Evolutionary conservation across 2,797 vertebrate species (phyloP).

Genomic region (Propithecus deckenii): DNA sequence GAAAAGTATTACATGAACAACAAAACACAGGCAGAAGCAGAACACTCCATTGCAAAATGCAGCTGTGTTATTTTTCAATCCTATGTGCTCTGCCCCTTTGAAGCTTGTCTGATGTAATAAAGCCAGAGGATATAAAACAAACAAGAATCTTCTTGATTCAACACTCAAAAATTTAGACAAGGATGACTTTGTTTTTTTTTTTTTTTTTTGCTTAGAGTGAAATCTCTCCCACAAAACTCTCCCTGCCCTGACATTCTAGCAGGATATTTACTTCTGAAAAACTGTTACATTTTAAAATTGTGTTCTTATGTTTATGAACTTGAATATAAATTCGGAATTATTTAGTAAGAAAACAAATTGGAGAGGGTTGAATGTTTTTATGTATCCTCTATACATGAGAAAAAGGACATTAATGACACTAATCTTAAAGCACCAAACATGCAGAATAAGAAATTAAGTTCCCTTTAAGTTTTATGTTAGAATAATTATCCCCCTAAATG

Average conservation of each 20-base stretch:
- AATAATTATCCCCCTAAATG: slow-evolving; percentile 86
- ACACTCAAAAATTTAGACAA: slow-evolving; percentile 83
- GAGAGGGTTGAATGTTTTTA: slow-evolving; percentile 81
- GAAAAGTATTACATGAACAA: slow-evolving; percentile 90
- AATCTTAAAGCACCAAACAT: slow-evolving; percentile 85
- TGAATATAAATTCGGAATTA: slow-evolving; percentile 78
- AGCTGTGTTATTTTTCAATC: slow-evolving; percentile 86
- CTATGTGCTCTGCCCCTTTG: slow-evolving; percentile 84
- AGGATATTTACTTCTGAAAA: slow-evolving; percentile 61
- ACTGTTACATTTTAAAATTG: slow-evolving; percentile 56
- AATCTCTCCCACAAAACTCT: slow-evolving; percentile 35
- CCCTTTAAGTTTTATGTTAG: slow-evolving; percentile 87
- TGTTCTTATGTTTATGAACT: slow-evolving; percentile 76
- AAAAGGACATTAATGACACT: slow-evolving; percentile 84
- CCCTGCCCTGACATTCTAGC: background rate
- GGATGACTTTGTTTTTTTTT: slow-evolving; percentile 29
- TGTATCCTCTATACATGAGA: slow-evolving; percentile 77
- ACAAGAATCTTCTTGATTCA: slow-evolving; percentile 83
- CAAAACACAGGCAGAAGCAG: slow-evolving; percentile 83
- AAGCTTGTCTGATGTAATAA: slow-evolving; percentile 87
- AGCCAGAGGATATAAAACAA: slow-evolving; percentile 82
- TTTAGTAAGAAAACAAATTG: slow-evolving; percentile 80
- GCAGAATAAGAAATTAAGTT: slow-evolving; percentile 86
- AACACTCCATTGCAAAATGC: slow-evolving; percentile 82
- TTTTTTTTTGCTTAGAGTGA: slow-evolving; percentile 47